Evolutionary conservation across 1,140 invertebrate genomes (phyloP).

Genomic region (Delia radicum): DNA sequence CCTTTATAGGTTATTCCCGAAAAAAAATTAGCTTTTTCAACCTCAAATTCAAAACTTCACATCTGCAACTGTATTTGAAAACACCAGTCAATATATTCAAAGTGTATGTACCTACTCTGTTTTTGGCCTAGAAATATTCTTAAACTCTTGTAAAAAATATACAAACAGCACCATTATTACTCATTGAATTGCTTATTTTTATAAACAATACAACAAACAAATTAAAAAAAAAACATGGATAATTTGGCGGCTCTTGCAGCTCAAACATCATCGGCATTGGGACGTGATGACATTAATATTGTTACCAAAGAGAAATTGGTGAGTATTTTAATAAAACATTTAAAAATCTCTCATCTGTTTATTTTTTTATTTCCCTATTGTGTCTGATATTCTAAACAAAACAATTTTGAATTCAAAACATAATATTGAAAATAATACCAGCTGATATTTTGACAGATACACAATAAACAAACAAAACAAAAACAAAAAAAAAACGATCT

Average conservation of each 20-base stretch:
- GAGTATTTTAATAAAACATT: constrained; percentile 31
- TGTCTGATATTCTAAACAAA: constrained; percentile 12
- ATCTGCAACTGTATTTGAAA: neutral
- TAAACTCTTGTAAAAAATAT: neutral
- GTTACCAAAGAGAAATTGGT: constrained; percentile 48
- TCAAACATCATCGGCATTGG: constrained; percentile 48
- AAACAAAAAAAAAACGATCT: no score
- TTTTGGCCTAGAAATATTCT: neutral
- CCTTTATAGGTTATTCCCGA: neutral
- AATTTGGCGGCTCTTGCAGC: constrained; percentile 55
- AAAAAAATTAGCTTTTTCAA: neutral
- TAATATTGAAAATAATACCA: constrained; percentile 1
- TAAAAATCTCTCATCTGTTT: neutral
- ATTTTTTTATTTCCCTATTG: neutral
- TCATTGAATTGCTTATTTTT: neutral
- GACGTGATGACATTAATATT: constrained; percentile 38
- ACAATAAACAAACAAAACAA: neutral
- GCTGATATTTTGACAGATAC: neutral
- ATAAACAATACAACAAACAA: neutral
- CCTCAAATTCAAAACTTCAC: neutral
- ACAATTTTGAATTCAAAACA: neutral
- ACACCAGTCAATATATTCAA: neutral
- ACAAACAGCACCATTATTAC: neutral
- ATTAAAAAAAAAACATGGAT: constrained; percentile 38
- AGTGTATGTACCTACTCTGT: neutral